Evolutionary conservation across 2,888 invertebrate genomes (phyloP).

Genomic region (Caenorhabditis imperialis): DNA sequence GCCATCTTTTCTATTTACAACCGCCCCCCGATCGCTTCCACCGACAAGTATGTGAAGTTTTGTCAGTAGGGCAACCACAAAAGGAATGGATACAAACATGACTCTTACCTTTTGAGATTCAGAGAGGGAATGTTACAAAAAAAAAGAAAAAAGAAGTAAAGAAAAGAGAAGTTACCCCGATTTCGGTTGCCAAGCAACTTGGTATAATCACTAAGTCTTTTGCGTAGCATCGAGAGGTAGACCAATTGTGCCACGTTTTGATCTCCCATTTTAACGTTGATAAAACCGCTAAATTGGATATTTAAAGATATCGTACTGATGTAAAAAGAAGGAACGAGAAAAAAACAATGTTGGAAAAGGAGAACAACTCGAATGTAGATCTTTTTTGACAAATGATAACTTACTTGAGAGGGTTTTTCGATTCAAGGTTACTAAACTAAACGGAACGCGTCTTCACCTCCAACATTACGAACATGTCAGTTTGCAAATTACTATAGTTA

Average conservation of each 20-base stretch:
- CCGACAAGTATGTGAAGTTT: neutral
- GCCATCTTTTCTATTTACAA: slow-evolving; percentile 4
- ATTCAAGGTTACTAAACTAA: too few species aligned
- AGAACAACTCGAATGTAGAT: slow-evolving; percentile 24
- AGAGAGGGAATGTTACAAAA: too few species aligned
- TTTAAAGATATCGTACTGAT: too few species aligned
- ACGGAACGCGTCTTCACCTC: too few species aligned
- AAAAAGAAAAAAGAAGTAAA: neutral
- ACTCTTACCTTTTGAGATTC: too few species aligned
- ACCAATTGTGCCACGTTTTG: slow-evolving; percentile 25
- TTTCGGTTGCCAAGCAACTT: neutral
- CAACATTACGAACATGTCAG: too few species aligned
- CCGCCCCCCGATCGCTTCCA: neutral
- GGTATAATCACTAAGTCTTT: slow-evolving; percentile 19
- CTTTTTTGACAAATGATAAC: slow-evolving; percentile 47
- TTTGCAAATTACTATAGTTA: too few species aligned
- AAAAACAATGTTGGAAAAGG: neutral
- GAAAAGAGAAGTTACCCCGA: slow-evolving; percentile 12
- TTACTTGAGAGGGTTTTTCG: too few species aligned
- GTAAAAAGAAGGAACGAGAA: too few species aligned
- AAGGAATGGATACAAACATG: too few species aligned
- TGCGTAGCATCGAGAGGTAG: slow-evolving; percentile 23
- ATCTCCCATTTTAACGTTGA: slow-evolving; percentile 2
- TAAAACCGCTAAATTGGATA: too few species aligned
- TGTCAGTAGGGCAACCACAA: too few species aligned